Conservation (phyloP, 2,113 vertebrate genomes). For the Sander vitreus region DNA sequence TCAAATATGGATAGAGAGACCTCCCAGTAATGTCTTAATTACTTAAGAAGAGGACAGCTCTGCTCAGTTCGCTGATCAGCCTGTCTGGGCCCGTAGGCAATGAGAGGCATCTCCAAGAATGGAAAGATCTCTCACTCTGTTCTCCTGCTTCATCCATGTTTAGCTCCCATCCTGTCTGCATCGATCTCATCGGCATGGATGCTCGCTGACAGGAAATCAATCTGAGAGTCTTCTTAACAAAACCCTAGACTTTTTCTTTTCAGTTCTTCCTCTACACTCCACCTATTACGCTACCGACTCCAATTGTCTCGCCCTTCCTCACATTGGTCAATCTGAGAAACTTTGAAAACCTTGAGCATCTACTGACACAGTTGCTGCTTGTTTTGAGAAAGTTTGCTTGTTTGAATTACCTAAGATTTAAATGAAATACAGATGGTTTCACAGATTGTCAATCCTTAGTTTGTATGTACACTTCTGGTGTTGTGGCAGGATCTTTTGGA, state of each 20-base stretch:
- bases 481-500: background rate
- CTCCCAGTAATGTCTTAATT: constrained; percentile 80
- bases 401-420: constrained; percentile 15
- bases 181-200: constrained; percentile 76
- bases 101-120: constrained; percentile 48
- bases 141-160: constrained; percentile 60
- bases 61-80: constrained; percentile 45
- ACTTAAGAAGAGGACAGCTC: constrained; percentile 69
- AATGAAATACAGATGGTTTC: constrained; percentile 7
- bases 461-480: background rate
- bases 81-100: constrained; percentile 51
- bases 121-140: constrained; percentile 58
- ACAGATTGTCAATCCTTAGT: background rate
- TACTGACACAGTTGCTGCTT: constrained; percentile 13
- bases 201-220: constrained; percentile 83
- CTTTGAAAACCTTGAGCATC: constrained; percentile 24
- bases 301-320: constrained; percentile 35
- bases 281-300: constrained; percentile 24
- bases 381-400: constrained; percentile 24
- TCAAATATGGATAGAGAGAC: constrained; percentile 82
- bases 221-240: constrained; percentile 82
- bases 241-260: constrained; percentile 74
- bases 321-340: constrained; percentile 7
- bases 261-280: constrained; percentile 41
- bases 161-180: constrained; percentile 61